Conservation (phyloP, 2,113 vertebrate species). For the Cisticola juncidis region DNA sequence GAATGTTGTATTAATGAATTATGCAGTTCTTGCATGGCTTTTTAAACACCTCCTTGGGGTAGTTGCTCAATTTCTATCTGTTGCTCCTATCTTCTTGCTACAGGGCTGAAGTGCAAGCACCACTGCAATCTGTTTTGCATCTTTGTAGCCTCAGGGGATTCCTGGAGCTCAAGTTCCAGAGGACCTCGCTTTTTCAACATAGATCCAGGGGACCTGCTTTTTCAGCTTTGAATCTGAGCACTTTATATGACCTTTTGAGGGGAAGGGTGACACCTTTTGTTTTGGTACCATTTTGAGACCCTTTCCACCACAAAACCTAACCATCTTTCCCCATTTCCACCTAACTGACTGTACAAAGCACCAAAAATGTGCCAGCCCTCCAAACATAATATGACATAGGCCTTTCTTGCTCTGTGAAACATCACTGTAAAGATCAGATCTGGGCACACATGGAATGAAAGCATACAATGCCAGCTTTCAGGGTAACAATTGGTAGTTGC, state of each 20-base stretch:
- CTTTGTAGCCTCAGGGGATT: neutral
- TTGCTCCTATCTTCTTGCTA: neutral
- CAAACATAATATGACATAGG: accelerated
- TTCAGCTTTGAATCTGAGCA: neutral
- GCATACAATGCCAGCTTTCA: accelerated
- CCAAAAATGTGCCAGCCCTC: neutral
- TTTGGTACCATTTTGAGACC: neutral
- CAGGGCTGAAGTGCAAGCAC: neutral
- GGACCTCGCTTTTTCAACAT: neutral
- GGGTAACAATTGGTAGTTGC: accelerated
- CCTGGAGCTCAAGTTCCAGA: neutral
- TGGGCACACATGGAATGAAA: neutral
- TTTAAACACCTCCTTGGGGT: neutral
- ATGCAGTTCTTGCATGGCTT: neutral
- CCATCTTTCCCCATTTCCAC: neutral
- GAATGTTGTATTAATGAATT: neutral
- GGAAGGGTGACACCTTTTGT: accelerated
- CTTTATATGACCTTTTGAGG: neutral
- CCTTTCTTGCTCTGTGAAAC: neutral
- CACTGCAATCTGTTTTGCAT: neutral
- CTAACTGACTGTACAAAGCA: neutral
- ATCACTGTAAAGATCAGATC: neutral
- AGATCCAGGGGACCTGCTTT: neutral
- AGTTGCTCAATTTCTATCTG: neutral
- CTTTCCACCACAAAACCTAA: neutral